These are phyloP conservation scores for Sapayoa aenigma DNA, from an alignment of 2,113 vertebrate species.

Conservation along the genomic window DNA sequence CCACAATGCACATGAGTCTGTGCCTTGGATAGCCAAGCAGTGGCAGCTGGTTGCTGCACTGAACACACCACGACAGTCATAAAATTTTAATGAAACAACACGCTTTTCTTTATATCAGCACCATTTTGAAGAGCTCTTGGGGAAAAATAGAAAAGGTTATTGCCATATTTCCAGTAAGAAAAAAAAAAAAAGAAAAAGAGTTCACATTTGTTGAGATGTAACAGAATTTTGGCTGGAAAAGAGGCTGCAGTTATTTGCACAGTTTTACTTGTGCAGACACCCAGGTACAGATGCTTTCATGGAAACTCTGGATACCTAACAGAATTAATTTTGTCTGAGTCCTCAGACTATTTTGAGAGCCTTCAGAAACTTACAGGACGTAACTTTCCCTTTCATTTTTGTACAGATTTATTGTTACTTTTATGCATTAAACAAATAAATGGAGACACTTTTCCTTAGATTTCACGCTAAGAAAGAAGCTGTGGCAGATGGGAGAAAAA, in stretches of 20 bases:
- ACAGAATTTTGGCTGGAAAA: conserved; percentile 8
- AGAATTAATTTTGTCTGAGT: conserved; percentile 67
- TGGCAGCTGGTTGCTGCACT: not conserved
- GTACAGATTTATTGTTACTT: conserved; percentile 47
- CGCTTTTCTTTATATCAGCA: not conserved
- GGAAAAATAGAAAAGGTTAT: not conserved
- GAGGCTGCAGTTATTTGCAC: conserved; percentile 55
- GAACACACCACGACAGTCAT: not conserved
- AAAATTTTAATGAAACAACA: not conserved
- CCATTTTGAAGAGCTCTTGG: not conserved
- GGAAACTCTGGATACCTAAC: conserved; percentile 58
- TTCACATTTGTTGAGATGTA: not conserved
- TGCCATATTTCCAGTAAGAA: not conserved
- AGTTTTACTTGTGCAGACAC: conserved; percentile 62
- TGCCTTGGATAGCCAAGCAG: not conserved
- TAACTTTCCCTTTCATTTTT: conserved; percentile 61
- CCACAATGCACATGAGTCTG: not conserved
- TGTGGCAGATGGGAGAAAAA: not conserved
- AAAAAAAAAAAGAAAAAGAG: not conserved
- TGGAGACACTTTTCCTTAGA: not conserved
- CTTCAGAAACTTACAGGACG: conserved; percentile 65
- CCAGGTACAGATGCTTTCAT: conserved; percentile 63
- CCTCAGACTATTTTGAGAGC: conserved; percentile 63
- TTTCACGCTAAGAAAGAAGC: not conserved
- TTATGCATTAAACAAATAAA: conserved; percentile 24